Percentiles rank a stretch among this genome's conserved stretches.
These are phyloP conservation scores for Acanthurus leucopareius DNA, from an alignment of 2,797 vertebrate genomes.

Conservation along the genomic window DNA sequence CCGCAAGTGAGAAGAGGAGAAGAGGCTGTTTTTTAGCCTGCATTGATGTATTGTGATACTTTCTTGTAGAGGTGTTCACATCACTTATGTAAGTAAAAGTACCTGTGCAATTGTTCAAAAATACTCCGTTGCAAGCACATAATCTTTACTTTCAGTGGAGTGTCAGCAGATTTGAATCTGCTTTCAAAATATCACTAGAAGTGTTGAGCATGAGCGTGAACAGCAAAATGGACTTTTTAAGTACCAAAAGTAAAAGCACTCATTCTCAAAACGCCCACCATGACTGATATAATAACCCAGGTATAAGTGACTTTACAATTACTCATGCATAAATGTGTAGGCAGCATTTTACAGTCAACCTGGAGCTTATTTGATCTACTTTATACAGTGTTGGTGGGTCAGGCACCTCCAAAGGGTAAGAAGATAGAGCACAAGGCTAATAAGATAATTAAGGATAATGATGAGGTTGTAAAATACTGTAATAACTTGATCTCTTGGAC, in stretches of 20 bases:
- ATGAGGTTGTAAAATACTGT: too few species aligned
- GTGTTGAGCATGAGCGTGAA: too few species aligned
- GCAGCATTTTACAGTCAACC: background rate
- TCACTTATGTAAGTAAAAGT: background rate
- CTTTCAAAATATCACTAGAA: too few species aligned
- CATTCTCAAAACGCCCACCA: background rate
- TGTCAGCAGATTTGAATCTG: too few species aligned
- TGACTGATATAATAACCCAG: background rate
- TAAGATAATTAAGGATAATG: background rate
- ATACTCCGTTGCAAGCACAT: background rate
- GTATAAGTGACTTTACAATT: background rate
- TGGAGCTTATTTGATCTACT: background rate
- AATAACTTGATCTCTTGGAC: background rate
- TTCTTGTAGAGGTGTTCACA: background rate
- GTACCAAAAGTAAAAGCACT: background rate
- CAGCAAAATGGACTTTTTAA: too few species aligned
- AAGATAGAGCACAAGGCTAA: background rate
- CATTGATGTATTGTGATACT: background rate
- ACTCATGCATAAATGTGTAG: background rate
- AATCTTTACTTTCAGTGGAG: too few species aligned
- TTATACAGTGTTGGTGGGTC: background rate
- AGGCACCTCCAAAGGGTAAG: background rate
- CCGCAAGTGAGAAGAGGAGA: background rate
- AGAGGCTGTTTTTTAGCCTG: background rate
- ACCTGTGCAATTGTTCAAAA: background rate